Evolutionary conservation across 2,113 vertebrate species (phyloP), one percentile per base, ranked within the genome.

Genomic region (Azemiops feae): DNA sequence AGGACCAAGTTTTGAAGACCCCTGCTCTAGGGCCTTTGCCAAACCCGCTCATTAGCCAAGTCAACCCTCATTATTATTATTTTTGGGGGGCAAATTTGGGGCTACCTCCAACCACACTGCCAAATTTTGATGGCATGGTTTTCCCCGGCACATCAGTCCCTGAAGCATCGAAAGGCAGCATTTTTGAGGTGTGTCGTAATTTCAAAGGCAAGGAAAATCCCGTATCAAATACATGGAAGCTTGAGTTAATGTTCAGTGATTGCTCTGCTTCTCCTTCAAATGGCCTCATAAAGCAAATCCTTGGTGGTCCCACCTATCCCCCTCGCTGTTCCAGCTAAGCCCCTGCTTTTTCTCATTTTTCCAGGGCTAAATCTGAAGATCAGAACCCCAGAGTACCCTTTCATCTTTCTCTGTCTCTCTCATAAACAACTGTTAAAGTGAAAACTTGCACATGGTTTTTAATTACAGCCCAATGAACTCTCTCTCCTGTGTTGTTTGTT

Each of bases 391-490:
- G 88, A 87, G 89, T 94, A 60, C 39, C 60, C 92, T 96, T 96
- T 97, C 91, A 96, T 97, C 96, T 96, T 45, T 27, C 14, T n/a
- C 10, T 11, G 2, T 9, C 20, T 96, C 96, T n/a, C n/a, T n/a
- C n/a, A 93, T 96, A 97, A 97, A 95, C 93, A 89, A 91, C 85
- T 50, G 11, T 60, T 94, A 87, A 88, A 93, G 93, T 92, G 53
- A 58, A 91, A 94, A 88, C 94, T 92, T 90, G 91, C 43, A 4
- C 54, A 86, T 94, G 93, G 0, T 91, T 93, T 94, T 94, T 95
- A 96, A 97, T 96, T 97, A 94, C 53, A 0, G 0, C 18, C 53
- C 39, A 90, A 4, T 60, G 89, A 94, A 95, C 94, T 94, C 43
- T 92, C 74, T 16, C 12, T 69, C 57, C 57, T 47, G 27, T n/a